A percentile compares a stretch with the other conserved stretches of the same genome.
These are phyloP conservation scores for Tenebrosternarchus preto DNA, from an alignment of 2,113 vertebrate species.

Conservation along the genomic window DNA sequence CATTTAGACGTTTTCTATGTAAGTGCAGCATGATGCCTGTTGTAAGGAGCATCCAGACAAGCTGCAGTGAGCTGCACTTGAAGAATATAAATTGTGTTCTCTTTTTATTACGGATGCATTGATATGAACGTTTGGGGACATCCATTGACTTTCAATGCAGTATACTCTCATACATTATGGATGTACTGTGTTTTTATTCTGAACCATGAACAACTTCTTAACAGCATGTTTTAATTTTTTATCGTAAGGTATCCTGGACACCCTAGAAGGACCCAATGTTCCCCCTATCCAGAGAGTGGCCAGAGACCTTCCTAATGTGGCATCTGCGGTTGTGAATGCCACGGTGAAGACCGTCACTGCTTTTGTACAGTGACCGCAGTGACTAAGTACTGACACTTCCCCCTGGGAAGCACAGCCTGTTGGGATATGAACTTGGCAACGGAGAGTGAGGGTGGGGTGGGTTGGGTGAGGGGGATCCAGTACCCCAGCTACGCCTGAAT, in stretches of 20 bases:
- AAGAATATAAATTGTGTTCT: too few relatives aligned
- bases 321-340: slow-evolving; percentile 72
- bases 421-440: slow-evolving; percentile 11
- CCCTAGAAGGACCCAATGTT: slow-evolving; percentile 85
- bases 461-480: neutral
- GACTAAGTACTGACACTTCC: neutral
- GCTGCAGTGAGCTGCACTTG: too few relatives aligned
- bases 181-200: neutral
- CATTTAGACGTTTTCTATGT: too few relatives aligned
- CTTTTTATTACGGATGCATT: too few relatives aligned
- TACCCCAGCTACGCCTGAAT: neutral
- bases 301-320: slow-evolving; percentile 82
- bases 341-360: slow-evolving; percentile 71
- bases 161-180: too few relatives aligned
- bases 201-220: neutral
- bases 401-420: slow-evolving; percentile 19
- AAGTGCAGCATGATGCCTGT: too few relatives aligned
- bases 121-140: too few relatives aligned
- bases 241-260: slow-evolving; percentile 85
- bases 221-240: slow-evolving; percentile 18
- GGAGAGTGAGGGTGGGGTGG: slow-evolving; percentile 15
- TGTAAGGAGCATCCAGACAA: too few relatives aligned
- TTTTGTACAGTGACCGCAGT: slow-evolving; percentile 66
- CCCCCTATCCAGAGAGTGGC: slow-evolving; percentile 89
- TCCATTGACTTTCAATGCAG: too few relatives aligned